These are phyloP conservation scores for Platyscapa corneri DNA, from an alignment of 1,140 invertebrate species.

Conservation along the genomic window DNA sequence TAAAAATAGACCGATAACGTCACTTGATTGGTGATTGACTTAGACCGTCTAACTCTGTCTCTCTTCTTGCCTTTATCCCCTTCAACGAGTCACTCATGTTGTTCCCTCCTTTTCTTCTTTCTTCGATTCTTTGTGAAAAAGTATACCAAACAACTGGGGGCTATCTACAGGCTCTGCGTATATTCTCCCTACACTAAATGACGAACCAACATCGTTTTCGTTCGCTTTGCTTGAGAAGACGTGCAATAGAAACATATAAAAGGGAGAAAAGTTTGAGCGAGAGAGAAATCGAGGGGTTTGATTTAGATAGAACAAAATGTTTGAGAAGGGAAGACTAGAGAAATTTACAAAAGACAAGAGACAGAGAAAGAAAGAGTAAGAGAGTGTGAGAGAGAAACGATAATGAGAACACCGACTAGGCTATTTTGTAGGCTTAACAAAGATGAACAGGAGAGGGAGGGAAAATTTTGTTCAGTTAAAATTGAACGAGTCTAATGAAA, in stretches of 20 bases:
- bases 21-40: slow-evolving; percentile 71
- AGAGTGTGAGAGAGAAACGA: too few species aligned
- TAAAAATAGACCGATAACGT: slow-evolving; percentile 69
- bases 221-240: slow-evolving; percentile 18
- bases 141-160: slow-evolving; percentile 65
- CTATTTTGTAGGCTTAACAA: not conserved
- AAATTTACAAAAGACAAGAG: not conserved
- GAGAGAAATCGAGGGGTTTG: slow-evolving; percentile 40
- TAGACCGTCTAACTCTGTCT: slow-evolving; percentile 27
- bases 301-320: slow-evolving; percentile 37
- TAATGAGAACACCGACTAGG: too few species aligned
- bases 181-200: slow-evolving; percentile 60
- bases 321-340: slow-evolving; percentile 26
- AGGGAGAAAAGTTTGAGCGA: slow-evolving; percentile 20
- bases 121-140: slow-evolving; percentile 60
- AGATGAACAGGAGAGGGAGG: not conserved
- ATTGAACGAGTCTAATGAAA: slow-evolving; percentile 20
- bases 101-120: slow-evolving; percentile 24
- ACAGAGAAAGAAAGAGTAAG: too few species aligned
- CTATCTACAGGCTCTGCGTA: slow-evolving; percentile 45
- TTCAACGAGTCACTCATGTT: slow-evolving; percentile 17
- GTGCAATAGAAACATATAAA: not conserved
- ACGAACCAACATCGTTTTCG: slow-evolving; percentile 44
- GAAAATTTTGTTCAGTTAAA: slow-evolving; percentile 35
- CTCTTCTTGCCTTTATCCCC: slow-evolving; percentile 5